Evolutionary conservation across 2,113 vertebrate genomes (phyloP).

Genomic region (Podiceps cristatus): DNA sequence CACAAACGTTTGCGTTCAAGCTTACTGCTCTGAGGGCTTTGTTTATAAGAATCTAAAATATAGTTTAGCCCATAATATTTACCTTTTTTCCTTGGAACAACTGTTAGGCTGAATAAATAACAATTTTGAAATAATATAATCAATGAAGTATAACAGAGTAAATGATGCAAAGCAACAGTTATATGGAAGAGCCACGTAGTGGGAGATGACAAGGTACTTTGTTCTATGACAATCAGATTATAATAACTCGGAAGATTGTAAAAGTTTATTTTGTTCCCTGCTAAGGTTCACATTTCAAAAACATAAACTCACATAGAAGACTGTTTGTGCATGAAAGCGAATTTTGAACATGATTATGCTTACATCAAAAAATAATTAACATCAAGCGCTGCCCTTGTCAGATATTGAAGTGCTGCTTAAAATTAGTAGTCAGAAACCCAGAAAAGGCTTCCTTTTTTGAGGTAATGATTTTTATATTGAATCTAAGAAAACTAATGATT

Average conservation of each 20-base stretch:
- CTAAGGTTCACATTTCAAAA: slow-evolving; percentile 45
- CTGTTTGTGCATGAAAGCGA: slow-evolving; percentile 38
- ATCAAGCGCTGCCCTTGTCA: slow-evolving; percentile 49
- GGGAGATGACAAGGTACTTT: slow-evolving; percentile 30
- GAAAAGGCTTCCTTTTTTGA: neutral
- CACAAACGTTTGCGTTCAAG: neutral
- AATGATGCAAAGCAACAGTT: slow-evolving; percentile 13
- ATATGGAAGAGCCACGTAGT: neutral
- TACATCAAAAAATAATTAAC: slow-evolving; percentile 70
- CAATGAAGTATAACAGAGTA: slow-evolving; percentile 14
- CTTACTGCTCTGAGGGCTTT: neutral
- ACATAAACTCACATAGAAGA: slow-evolving; percentile 26
- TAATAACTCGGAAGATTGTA: slow-evolving; percentile 11
- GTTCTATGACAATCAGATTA: slow-evolving; percentile 33
- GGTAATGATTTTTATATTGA: neutral
- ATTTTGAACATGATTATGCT: slow-evolving; percentile 38
- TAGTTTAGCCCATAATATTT: slow-evolving; percentile 3
- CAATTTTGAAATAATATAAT: slow-evolving; percentile 6
- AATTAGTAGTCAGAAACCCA: slow-evolving; percentile 15
- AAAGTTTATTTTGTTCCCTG: neutral
- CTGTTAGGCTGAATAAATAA: slow-evolving; percentile 9
- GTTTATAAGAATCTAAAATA: neutral
- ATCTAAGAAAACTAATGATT: neutral
- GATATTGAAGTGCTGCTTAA: slow-evolving; percentile 38
- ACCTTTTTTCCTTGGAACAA: neutral